Evolutionary conservation across 2,888 invertebrate species (phyloP), one percentile per base, ranked within the genome.

Genomic region (Portevinia maculata): DNA sequence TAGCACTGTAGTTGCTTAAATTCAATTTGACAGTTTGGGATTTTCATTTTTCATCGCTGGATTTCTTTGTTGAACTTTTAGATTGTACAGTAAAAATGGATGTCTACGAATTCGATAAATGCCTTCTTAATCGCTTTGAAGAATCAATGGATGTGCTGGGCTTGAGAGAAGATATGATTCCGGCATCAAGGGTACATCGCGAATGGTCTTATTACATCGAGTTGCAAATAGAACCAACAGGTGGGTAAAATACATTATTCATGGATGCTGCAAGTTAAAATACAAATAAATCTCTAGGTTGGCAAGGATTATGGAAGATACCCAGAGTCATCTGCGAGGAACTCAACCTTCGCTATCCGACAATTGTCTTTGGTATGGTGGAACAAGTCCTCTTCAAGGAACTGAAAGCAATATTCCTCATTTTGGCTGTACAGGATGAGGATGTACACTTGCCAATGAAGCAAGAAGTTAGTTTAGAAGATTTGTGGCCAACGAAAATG

Each of bases 271-370:
- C n/a, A n/a, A 5, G 17, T 37, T 0, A 24, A 5, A 11, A 5
- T 4, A 5, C 7, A 37, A 9, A 6, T 3, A 8, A 44, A 44
- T 4, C 5, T 19, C 0, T 88, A 86, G 94, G 94, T 3, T 94
- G 94, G 94, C 92, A 92, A 86, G 93, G 93, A 0, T 86, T 94
- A 37, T 94, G 94, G 94, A 93, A 93, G 88, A 92, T 94, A 64
- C 92, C 93, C 0, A 90, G 93, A 28, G 86, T 91, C 3, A 92
- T 91, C 7, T 94, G 94, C 83, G 92, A 93, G 86, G 91, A 91
- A 52, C 88, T 93, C 3, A 89, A 92, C 60, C 90, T 94, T n/a
- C 91, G 92, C 13, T 93, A 92, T 88, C 94, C 94, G 0, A 92
- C 93, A 0, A 89, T 93, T n/a, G 93, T 93, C 0, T 89, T 92